These are phyloP conservation scores for Sebastes schlegelii DNA, from an alignment of 2,113 vertebrate genomes.

Conservation along the genomic window DNA sequence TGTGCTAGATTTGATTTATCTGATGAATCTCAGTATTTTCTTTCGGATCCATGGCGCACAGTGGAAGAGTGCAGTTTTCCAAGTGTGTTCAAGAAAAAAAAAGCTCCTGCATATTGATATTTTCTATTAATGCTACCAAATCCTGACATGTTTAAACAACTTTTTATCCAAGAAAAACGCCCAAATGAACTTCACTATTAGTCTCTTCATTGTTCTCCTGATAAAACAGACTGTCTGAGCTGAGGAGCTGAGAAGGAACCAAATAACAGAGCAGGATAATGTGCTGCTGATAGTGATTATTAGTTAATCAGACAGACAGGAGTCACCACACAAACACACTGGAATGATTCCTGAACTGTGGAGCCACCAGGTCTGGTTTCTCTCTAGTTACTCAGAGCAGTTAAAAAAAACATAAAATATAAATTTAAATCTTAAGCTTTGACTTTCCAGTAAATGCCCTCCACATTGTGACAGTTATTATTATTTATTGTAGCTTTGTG, in stretches of 20 bases:
- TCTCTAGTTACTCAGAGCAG: not conserved
- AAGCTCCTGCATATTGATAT: not conserved
- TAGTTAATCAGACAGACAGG: constrained; percentile 9
- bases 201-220: not conserved
- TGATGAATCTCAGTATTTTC: not conserved
- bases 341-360: not conserved
- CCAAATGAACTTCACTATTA: not conserved
- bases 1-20: not conserved
- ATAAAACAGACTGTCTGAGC: not conserved
- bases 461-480: not conserved
- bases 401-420: not conserved
- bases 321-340: not conserved
- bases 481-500: not conserved
- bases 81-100: not conserved
- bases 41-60: not conserved
- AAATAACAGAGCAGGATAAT: not conserved
- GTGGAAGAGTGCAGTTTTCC: not conserved
- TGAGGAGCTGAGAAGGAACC: not conserved
- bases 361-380: not conserved
- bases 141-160: not conserved
- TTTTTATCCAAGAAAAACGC: not conserved
- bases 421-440: too few species aligned
- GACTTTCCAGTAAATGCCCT: not conserved
- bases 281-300: constrained; percentile 27
- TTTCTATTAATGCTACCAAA: not conserved